Evolutionary conservation across 2,888 invertebrate species (phyloP).

Genomic region (Desoria tigrina): DNA sequence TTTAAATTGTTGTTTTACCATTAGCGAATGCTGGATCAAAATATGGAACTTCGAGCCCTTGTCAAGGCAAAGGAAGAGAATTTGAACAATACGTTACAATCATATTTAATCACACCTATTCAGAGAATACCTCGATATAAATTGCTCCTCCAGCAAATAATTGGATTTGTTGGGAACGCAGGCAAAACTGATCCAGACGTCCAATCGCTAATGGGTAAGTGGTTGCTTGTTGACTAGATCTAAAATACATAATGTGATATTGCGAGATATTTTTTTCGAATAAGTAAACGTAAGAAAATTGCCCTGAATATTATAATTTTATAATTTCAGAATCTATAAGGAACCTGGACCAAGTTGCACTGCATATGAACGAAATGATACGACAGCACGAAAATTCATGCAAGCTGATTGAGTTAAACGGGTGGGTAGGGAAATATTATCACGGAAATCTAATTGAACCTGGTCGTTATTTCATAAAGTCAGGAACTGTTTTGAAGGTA

Average conservation of each 20-base stretch:
- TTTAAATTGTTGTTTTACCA: too few relatives aligned
- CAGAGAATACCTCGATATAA: slow-evolving; percentile 77
- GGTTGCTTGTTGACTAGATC: too few relatives aligned
- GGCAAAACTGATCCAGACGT: slow-evolving; percentile 36
- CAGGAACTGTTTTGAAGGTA: slow-evolving; percentile 43
- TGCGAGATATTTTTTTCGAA: too few relatives aligned
- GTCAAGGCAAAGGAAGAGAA: slow-evolving; percentile 57
- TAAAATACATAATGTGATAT: too few relatives aligned
- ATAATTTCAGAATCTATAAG: slow-evolving; percentile 64
- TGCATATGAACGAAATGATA: slow-evolving; percentile 72
- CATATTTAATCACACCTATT: slow-evolving; percentile 74
- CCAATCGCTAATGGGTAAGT: slow-evolving; percentile 43
- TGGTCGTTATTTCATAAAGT: slow-evolving; percentile 45
- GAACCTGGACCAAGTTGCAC: slow-evolving; percentile 68
- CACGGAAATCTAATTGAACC: slow-evolving; percentile 47
- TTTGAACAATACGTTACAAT: slow-evolving; percentile 69
- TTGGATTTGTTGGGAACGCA: slow-evolving; percentile 39
- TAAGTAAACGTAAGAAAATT: too few relatives aligned
- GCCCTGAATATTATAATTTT: too few relatives aligned
- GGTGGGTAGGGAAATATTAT: slow-evolving; percentile 40
- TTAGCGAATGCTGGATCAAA: slow-evolving; percentile 32
- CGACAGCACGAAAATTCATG: slow-evolving; percentile 73
- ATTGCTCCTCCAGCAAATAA: slow-evolving; percentile 69
- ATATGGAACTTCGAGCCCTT: slow-evolving; percentile 26
- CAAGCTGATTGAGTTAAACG: slow-evolving; percentile 66